Evolutionary conservation across 2,797 vertebrate species (phyloP).

Genomic region (Gadopsis bispinosus): DNA sequence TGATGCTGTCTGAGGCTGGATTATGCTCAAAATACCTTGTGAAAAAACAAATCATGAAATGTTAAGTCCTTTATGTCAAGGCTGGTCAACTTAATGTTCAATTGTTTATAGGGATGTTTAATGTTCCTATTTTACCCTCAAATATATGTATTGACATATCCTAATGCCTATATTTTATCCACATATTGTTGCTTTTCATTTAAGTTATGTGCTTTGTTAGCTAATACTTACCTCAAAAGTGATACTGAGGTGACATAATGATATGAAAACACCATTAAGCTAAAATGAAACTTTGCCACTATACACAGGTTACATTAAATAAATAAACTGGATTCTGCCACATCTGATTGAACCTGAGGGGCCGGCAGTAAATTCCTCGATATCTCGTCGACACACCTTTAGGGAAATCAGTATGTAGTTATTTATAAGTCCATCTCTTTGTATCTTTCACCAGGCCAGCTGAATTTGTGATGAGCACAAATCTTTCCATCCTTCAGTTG

Average conservation of each 20-base stretch:
- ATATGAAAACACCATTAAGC: neutral
- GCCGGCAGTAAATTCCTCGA: conserved; percentile 31
- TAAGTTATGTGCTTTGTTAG: neutral
- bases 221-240: neutral
- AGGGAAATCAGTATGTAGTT: conserved; percentile 34
- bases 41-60: conserved; percentile 34
- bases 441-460: conserved; percentile 1
- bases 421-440: conserved; percentile 19
- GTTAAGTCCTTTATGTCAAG: conserved; percentile 7
- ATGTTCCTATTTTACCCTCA: neutral
- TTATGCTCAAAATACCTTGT: conserved; percentile 48
- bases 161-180: neutral
- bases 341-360: conserved; percentile 34
- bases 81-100: conserved; percentile 1
- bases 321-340: conserved; percentile 17
- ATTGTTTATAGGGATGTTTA: neutral
- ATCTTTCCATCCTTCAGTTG: conserved; percentile 22
- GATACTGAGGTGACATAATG: neutral
- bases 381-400: conserved; percentile 22
- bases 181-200: neutral
- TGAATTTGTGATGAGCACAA: conserved; percentile 19
- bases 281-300: neutral
- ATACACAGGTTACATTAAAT: conserved; percentile 1
- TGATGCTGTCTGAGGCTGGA: conserved; percentile 34
- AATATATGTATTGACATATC: neutral